phyloP scores from a whole-genome alignment of 2,888 invertebrate species.

The Chorisops tibialis region DNA sequence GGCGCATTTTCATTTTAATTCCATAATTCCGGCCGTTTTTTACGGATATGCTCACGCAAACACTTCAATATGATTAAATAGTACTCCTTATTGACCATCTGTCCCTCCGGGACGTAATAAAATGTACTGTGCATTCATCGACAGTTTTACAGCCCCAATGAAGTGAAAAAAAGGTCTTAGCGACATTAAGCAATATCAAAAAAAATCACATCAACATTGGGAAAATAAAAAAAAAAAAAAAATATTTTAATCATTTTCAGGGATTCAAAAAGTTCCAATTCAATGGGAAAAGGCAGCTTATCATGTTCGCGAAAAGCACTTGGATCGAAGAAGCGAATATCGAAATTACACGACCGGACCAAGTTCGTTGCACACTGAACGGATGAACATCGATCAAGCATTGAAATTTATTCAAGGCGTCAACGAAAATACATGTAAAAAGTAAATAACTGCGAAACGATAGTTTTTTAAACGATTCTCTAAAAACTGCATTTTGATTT shows the following conservation, averaged over 20 bases:
- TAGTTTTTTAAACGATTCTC: background rate
- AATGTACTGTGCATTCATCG: too few relatives aligned
- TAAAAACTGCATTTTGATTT: conserved; percentile 30
- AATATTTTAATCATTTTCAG: conserved; percentile 52
- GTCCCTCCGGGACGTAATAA: too few relatives aligned
- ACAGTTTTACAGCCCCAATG: too few relatives aligned
- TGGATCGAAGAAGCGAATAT: conserved; percentile 73
- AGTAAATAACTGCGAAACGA: conserved; percentile 47
- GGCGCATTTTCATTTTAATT: too few relatives aligned
- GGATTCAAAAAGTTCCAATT: conserved; percentile 82
- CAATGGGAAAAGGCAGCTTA: conserved; percentile 74
- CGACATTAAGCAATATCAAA: background rate
- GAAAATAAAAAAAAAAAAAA: too few relatives aligned
- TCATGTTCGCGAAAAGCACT: conserved; percentile 67
- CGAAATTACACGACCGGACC: conserved; percentile 67
- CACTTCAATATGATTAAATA: too few relatives aligned
- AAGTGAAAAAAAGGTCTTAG: too few relatives aligned
- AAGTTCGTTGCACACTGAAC: conserved; percentile 61
- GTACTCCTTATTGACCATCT: too few relatives aligned
- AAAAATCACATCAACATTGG: background rate
- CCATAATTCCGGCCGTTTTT: too few relatives aligned
- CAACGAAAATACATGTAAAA: conserved; percentile 55
- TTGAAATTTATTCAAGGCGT: conserved; percentile 75
- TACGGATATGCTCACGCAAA: too few relatives aligned
- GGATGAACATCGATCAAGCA: conserved; percentile 72